Conservation (phyloP, 2,797 vertebrate genomes). For the Sphaeramia orbicularis region DNA sequence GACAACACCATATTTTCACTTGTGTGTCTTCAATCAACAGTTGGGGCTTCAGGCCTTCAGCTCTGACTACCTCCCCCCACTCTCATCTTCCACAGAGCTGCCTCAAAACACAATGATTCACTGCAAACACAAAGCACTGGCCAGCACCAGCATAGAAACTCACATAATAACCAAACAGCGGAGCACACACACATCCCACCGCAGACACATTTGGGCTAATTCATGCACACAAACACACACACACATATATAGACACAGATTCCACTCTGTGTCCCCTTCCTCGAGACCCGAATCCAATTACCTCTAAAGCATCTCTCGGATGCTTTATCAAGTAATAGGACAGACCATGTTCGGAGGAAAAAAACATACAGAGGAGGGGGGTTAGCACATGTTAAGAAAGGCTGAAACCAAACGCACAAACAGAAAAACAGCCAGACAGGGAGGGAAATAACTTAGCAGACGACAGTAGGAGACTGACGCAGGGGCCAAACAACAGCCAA, state of each 20-base stretch:
- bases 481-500: not conserved
- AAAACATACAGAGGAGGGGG: constrained; percentile 32
- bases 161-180: constrained; percentile 8
- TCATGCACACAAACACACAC: constrained; percentile 46
- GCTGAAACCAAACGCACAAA: constrained; percentile 34
- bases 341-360: constrained; percentile 52
- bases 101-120: constrained; percentile 66
- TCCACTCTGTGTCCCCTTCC: constrained; percentile 63
- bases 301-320: constrained; percentile 72
- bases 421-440: constrained; percentile 13
- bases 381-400: constrained; percentile 36
- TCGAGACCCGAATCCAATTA: constrained; percentile 79
- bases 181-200: constrained; percentile 13
- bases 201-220: constrained; percentile 37
- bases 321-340: constrained; percentile 75
- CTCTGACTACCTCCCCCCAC: constrained; percentile 12
- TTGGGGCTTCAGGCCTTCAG: not conserved
- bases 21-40: not conserved
- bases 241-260: constrained; percentile 59
- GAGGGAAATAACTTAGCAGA: not conserved
- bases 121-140: constrained; percentile 36
- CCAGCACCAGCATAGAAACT: constrained; percentile 26
- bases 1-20: not conserved
- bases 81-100: constrained; percentile 54
- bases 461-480: not conserved